Base-by-base conservation (phyloP, 2,888 invertebrate species). In the Teleiodes luculella region DNA sequence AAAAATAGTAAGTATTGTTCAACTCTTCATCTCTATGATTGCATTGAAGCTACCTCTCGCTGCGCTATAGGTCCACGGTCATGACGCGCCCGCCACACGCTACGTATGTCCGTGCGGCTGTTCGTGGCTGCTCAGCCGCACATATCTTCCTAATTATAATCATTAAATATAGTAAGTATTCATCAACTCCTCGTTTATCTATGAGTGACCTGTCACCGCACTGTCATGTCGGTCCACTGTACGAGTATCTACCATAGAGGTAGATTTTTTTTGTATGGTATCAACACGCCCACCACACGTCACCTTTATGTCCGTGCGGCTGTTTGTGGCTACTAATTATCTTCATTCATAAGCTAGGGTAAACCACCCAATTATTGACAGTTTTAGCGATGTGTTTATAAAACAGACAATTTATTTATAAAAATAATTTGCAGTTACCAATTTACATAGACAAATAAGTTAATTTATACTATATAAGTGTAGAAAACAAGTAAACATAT, bases 131-230 rank as follows among this genome's bases (percentile, higher is more conserved):
- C 74, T 5, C 74, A 86, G 0, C 87, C 86, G n/a, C 87, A 86
- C 71, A 83, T 87, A 75, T 86, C 88, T 0, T 82, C 85, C 0
- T 86, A 83, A 24, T 4, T 66, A 87, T 87, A 86, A 86, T 87
- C 76, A 88, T 87, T 78, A 88, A 87, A 76, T 87, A 86, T 70
- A 86, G 88, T 88, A 66, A 84, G 88, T 87, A 60, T 57, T 36
- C 6, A 4, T 36, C 5, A 7, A 7, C n/a, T n/a, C n/a, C n/a
- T n/a, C n/a, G n/a, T n/a, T n/a, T n/a, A n/a, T n/a, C n/a, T n/a
- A n/a, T n/a, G n/a, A n/a, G n/a, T n/a, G n/a, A 77, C 64, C 61
- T 88, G 62, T 76, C 86, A 59, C 75, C 88, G 60, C 72, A 83
- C 35, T 88, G 88, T 57, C 81, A n/a, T n/a, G n/a, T n/a, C n/a